Evolutionary conservation across 2,797 vertebrate species (phyloP).

Genomic region (Takifugu ocellatus): DNA sequence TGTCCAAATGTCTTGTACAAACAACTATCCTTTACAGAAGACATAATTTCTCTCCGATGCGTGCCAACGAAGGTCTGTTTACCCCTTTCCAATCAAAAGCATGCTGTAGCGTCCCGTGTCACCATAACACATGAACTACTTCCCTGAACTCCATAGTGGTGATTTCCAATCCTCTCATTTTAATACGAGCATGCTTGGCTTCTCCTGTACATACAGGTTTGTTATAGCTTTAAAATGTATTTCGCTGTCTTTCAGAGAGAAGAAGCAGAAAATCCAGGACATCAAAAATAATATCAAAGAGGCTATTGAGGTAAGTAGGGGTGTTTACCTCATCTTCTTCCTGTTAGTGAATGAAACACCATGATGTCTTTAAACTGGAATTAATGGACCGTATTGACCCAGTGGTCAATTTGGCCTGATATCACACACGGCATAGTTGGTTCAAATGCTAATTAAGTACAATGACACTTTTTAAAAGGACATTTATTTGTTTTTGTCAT

Average conservation of each 20-base stretch:
- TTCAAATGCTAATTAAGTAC: too few relatives aligned
- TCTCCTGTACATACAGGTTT: background rate
- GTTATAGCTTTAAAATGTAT: background rate
- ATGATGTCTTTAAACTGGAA: background rate
- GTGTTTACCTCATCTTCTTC: background rate
- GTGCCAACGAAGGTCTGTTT: slow-evolving; percentile 59
- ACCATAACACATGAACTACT: slow-evolving; percentile 10
- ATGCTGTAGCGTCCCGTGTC: slow-evolving; percentile 15
- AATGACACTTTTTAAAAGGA: too few relatives aligned
- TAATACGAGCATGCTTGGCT: background rate
- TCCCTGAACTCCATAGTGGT: background rate
- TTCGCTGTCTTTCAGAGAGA: slow-evolving; percentile 81
- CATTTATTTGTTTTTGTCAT: too few relatives aligned
- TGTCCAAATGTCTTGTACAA: slow-evolving; percentile 47
- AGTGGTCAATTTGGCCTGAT: too few relatives aligned
- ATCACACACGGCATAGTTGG: too few relatives aligned
- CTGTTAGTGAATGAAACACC: background rate
- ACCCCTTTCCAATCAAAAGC: slow-evolving; percentile 41
- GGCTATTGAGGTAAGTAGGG: slow-evolving; percentile 88
- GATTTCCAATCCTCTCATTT: background rate
- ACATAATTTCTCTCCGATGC: slow-evolving; percentile 42
- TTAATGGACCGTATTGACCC: background rate
- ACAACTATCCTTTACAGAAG: slow-evolving; percentile 41
- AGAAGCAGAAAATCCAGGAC: slow-evolving; percentile 96
- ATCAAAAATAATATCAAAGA: slow-evolving; percentile 99